Conservation (phyloP, 2,797 vertebrate genomes). For the Neopelma chrysocephalum region DNA sequence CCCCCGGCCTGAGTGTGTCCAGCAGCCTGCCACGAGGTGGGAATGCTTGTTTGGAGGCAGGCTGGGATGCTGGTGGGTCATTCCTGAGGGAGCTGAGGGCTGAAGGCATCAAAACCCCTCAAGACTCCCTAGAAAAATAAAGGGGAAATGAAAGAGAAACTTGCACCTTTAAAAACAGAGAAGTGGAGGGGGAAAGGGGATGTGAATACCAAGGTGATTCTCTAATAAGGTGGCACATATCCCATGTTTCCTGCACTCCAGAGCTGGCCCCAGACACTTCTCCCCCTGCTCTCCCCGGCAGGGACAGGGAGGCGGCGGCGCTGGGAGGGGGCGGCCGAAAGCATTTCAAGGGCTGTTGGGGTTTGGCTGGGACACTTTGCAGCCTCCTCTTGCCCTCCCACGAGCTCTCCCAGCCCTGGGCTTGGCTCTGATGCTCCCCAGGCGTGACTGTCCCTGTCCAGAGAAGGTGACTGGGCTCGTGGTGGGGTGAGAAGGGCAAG, state of each 20-base stretch:
- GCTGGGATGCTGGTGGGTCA: not conserved
- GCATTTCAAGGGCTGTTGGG: not conserved
- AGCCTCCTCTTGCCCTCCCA: not conserved
- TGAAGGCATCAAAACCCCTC: not conserved
- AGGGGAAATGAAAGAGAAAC: not conserved
- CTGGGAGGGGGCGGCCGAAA: not conserved
- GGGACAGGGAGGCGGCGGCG: not conserved
- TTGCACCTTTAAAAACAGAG: not conserved
- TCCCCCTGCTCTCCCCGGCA: not conserved
- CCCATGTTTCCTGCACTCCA: not conserved
- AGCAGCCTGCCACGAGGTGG: not conserved
- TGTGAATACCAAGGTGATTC: not conserved
- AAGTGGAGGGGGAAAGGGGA: not conserved
- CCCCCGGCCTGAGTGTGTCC: not conserved
- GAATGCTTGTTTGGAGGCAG: not conserved
- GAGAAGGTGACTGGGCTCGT: not conserved
- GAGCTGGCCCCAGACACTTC: not conserved
- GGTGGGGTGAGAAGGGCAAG: not conserved
- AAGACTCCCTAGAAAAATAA: not conserved
- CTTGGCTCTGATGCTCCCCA: not conserved
- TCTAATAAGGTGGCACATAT: not conserved
- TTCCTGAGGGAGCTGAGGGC: fast-evolving
- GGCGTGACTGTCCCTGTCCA: fast-evolving
- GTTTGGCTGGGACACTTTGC: not conserved
- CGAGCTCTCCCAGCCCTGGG: fast-evolving